Evolutionary conservation across 2,888 invertebrate genomes (phyloP).

Genomic region (Baccha elongata): DNA sequence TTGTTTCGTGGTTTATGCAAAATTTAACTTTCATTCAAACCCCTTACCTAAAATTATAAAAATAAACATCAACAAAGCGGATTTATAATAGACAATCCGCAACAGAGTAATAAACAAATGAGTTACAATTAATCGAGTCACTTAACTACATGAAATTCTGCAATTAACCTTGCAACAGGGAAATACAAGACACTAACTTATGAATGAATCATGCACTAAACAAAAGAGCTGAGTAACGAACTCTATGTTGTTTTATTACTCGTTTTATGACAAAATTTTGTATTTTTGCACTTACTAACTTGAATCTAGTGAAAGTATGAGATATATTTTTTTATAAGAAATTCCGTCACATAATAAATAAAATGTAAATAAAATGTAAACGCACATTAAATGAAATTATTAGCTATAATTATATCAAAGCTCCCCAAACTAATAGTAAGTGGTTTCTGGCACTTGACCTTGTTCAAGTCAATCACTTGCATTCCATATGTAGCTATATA

Average conservation of each 20-base stretch:
- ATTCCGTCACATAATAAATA: not conserved
- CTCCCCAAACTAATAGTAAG: too few species aligned
- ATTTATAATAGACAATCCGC: not conserved
- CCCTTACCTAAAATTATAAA: slow-evolving; percentile 14
- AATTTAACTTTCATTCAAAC: slow-evolving; percentile 27
- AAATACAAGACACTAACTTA: not conserved
- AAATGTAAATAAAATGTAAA: not conserved
- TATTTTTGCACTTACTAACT: not conserved
- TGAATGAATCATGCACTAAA: slow-evolving; percentile 37
- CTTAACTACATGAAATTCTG: slow-evolving; percentile 59
- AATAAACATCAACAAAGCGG: slow-evolving; percentile 44
- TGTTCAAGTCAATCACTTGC: slow-evolving; percentile 28
- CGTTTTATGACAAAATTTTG: not conserved
- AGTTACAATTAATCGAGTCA: slow-evolving; percentile 68
- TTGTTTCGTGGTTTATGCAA: slow-evolving; percentile 4
- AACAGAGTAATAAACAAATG: slow-evolving; percentile 52
- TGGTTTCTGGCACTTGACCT: slow-evolving; percentile 40
- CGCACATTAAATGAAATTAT: not conserved
- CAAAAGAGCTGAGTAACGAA: slow-evolving; percentile 66
- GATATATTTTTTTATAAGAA: not conserved
- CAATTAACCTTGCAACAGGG: slow-evolving; percentile 68
- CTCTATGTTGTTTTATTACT: slow-evolving; percentile 12
- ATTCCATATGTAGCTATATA: not conserved
- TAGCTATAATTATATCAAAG: too few species aligned
- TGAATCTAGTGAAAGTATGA: not conserved